Base-by-base conservation (phyloP, 2,888 invertebrate genomes). In the Myopa testacea region DNA sequence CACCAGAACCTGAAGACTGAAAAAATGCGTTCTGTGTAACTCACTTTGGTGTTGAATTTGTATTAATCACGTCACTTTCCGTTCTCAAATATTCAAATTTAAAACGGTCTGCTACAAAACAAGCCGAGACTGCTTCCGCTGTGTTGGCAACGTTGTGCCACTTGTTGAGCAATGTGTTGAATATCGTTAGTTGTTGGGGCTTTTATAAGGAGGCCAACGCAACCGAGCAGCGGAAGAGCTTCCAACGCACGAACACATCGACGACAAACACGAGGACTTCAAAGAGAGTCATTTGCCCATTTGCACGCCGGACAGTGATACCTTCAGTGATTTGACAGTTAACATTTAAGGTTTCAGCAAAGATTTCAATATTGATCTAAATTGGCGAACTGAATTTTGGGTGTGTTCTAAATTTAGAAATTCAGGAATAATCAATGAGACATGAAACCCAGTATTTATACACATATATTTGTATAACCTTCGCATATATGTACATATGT, bases 111-210 rank as follows among this genome's bases (percentile, higher is more conserved):
- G 73, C 38, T 73, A 62, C 14, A 50, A 62, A 10, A 55, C 52
- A 55, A 70, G n/a, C 26, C 16, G 37, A 45, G 6, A 40, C 26
- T 34, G 38, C 45, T 75, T 68, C 68, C 69, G 75, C 26, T 75
- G 34, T 45, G 71, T 37, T 52, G 62, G 69, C 78, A 63, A 58
- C 58, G 77, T 83, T 86, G 84, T 86, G 84, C 85, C 87, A 89
- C 89, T 89, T 89, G 89, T 89, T 89, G 89, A 89, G 85, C 88
- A 89, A 88, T 89, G 88, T 85, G 84, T 86, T 82, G 77, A 76
- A 75, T 65, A 62, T 69, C 67, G 52, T 73, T 72, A 67, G 70
- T 71, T 73, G 75, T 72, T 19, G 76, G 45, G 78, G 76, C 79
- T 81, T 79, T 80, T 80, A 80, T 78, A 81, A 80, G 78, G 68